phyloP scores from a whole-genome alignment of 1,140 invertebrate species.

The Ceratoteleas bidentatus region DNA sequence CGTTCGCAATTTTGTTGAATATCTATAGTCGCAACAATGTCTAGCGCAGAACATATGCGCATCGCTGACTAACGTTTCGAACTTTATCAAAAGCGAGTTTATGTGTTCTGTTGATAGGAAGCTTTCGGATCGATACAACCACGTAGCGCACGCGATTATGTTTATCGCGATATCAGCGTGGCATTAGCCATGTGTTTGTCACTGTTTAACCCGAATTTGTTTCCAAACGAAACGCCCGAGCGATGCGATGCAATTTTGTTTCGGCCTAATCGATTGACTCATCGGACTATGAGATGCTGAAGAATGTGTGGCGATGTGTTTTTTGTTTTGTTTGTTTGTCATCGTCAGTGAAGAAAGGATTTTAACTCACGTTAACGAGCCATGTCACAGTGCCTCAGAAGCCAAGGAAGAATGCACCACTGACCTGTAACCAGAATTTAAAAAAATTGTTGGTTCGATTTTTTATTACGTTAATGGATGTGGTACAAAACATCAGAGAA shows the following conservation, averaged over 20 bases:
- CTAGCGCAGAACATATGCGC: slow-evolving; percentile 63
- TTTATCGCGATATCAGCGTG: slow-evolving; percentile 67
- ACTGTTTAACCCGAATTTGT: slow-evolving; percentile 62
- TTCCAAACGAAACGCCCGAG: slow-evolving; percentile 39
- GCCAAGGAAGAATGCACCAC: slow-evolving; percentile 77
- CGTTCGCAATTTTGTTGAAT: slow-evolving; percentile 62
- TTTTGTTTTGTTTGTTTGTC: slow-evolving; percentile 9
- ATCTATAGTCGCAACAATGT: slow-evolving; percentile 64
- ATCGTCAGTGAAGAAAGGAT: slow-evolving; percentile 60
- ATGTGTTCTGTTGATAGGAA: slow-evolving; percentile 67
- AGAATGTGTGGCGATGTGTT: neutral
- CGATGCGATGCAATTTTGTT: slow-evolving; percentile 30
- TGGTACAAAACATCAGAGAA: no score
- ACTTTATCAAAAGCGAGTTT: slow-evolving; percentile 69
- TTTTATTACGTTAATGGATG: no score
- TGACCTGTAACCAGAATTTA: slow-evolving; percentile 76
- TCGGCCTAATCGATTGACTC: slow-evolving; percentile 25
- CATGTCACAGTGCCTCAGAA: slow-evolving; percentile 74
- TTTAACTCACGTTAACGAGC: slow-evolving; percentile 77
- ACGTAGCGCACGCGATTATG: slow-evolving; percentile 64
- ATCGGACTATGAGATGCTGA: slow-evolving; percentile 4
- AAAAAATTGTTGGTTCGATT: no score
- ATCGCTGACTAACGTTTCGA: slow-evolving; percentile 67
- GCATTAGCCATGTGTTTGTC: slow-evolving; percentile 66
- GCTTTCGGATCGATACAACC: slow-evolving; percentile 64